These are phyloP conservation scores for Mesocentrotus franciscanus DNA, from an alignment of 53 echinoderm and acorn worm species.

Conservation along the genomic window DNA sequence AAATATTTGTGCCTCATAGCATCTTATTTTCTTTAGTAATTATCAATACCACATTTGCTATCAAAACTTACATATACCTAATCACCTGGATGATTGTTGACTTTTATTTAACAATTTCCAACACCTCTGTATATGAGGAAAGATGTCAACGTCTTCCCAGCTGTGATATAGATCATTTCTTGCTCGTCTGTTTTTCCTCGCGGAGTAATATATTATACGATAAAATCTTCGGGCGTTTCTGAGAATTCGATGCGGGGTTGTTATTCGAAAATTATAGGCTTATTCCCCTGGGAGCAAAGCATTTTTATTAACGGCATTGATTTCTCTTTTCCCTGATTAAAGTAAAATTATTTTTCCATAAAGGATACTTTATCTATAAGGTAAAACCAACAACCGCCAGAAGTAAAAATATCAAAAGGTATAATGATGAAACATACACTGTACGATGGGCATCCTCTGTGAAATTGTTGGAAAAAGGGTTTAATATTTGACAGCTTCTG, in stretches of 20 bases:
- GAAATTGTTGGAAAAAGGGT: background rate
- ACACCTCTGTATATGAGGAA: background rate
- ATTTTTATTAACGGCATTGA: background rate
- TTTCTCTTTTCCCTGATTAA: slow-evolving; percentile 13
- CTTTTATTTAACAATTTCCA: background rate
- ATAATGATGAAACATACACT: background rate
- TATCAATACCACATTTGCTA: background rate
- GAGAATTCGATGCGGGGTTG: background rate
- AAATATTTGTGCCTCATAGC: no score
- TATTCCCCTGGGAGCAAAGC: background rate
- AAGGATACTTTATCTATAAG: background rate
- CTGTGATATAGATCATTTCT: background rate
- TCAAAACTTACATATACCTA: background rate
- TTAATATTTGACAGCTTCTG: no score
- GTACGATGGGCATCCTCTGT: background rate
- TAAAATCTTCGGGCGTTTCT: slow-evolving; percentile 15
- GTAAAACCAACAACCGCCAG: background rate
- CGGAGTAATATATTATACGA: background rate
- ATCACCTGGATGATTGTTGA: background rate
- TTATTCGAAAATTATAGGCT: slow-evolving; percentile 14
- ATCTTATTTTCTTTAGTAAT: no score
- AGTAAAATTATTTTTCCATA: background rate
- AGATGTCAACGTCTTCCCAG: background rate
- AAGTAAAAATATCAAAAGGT: background rate
- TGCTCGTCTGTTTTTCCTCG: background rate